Evolutionary conservation across 1,140 invertebrate genomes (phyloP), one percentile per base, ranked within the genome.

Genomic region (Polyergus mexicanus): DNA sequence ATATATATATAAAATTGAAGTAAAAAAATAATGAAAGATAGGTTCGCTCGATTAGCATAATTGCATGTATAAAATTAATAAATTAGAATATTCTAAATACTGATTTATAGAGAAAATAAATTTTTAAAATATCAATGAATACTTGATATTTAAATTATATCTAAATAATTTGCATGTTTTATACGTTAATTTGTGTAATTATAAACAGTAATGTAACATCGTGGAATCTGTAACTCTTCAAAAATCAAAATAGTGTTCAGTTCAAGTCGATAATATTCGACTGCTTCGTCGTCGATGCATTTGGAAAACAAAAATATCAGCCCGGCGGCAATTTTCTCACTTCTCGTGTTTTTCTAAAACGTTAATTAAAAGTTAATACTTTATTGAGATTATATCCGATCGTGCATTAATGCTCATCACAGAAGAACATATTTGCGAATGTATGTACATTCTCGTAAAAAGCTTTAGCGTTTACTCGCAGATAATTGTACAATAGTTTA

Each of bases 401-500:
- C 47, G 19, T 19, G 56, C 38, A n/a, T 51, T n/a, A 6, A 68
- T 72, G 80, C 35, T 51, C 38, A 68, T 78, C 68, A 78, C 41
- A 58, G 19, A 8, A 6, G 32, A 80, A 51, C 6, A 22, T 28
- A 77, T 77, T 77, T 2, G n/a, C 16, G 22, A 41, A 69, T 72
- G 54, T 28, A 28, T 28, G 38, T 72, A 81, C 19, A 80, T 85
- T 84, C 65, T 77, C 85, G 56, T 89, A 89, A 63, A 5, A 38
- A 85, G 60, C 62, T 60, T 85, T 85, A 85, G 54, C 58, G 44
- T 44, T 87, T 87, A 80, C 56, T 72, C 62, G 78, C 28, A 84
- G 47, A 76, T 90, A 84, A 69, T 89, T 90, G 89, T 90, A 90
- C 81, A 90, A 76, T 89, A 90, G 88, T 44, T 60, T 90, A 89